Conservation (phyloP, 2,113 vertebrate genomes). For the Tyto alba region DNA sequence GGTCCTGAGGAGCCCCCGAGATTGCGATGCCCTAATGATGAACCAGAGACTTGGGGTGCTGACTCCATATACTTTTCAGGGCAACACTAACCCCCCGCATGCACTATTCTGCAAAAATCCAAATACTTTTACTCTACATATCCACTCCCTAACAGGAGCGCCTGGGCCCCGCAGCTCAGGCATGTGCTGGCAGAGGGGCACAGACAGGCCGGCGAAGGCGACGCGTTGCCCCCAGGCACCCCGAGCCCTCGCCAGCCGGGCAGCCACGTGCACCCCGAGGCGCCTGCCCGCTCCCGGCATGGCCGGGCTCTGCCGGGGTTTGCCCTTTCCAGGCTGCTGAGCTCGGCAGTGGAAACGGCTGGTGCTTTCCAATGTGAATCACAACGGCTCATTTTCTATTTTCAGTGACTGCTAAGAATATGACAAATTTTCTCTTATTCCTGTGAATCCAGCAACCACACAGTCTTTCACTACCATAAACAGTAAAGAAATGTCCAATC, state of each 20-base stretch:
- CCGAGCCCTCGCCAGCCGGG: accelerated
- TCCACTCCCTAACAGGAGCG: accelerated
- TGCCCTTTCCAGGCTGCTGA: not conserved
- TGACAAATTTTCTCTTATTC: not conserved
- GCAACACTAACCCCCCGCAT: accelerated
- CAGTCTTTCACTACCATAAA: not conserved
- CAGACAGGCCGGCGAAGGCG: not conserved
- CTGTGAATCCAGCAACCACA: not conserved
- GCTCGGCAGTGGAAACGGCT: not conserved
- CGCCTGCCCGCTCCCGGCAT: accelerated
- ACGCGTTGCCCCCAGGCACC: not conserved
- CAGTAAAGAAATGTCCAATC: not conserved
- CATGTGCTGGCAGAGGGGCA: not conserved
- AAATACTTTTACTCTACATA: not conserved
- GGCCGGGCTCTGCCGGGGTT: not conserved
- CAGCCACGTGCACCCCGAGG: accelerated
- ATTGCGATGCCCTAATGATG: not conserved
- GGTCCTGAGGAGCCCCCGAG: not conserved
- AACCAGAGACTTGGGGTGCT: not conserved
- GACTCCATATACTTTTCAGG: not conserved
- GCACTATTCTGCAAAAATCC: not conserved
- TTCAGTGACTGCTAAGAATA: slow-evolving; percentile 13
- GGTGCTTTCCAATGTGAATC: not conserved
- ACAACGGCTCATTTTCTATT: not conserved
- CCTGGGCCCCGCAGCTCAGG: not conserved